Base-by-base conservation (phyloP, 2,888 invertebrate genomes). In the Luffia ferchaultella region DNA sequence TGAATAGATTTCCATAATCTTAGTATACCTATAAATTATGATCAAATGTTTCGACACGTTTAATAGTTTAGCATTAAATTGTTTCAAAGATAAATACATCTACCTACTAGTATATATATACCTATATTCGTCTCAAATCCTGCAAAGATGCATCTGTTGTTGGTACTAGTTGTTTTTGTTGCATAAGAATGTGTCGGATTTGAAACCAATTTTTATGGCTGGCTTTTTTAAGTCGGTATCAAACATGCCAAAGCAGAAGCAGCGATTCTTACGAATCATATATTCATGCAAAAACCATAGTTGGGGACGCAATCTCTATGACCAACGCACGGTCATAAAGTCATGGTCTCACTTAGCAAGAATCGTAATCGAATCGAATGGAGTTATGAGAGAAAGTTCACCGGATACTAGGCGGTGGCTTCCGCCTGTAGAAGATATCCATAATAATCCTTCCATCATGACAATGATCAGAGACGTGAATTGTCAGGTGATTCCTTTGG, bases 321-420 rank as follows among this genome's bases (percentile, higher is more conserved):
- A 12, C 12, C 30, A 30, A 30, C 12, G 30, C 30, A 12, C 30
- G 12, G 65, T 70, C 0, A 45, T 67, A 40, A 56, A 68, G 46
- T 62, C 65, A 18, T 75, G 76, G 51, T 76, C 76, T 0, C 75
- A 76, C 52, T 61, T 77, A 19, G 77, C 68, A 1, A 77, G 77
- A 2, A 52, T 78, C 1, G 59, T 76, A 17, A 70, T 78, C 19
- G 70, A 75, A 42, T 52, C 75, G 1, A 53, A 65, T 42, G 76
- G 73, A 16, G 49, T 65, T 2, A 76, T 76, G 46, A 77, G 77
- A 18, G 20, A 65, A n/a, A 67, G 77, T 52, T 58, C 70, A 1
- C 51, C 52, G 2, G 63, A 65, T 2, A 50, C 60, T 1, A 52
- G 57, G 1, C 65, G 76, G 50, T 64, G 64, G 1, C 18, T 73